A percentile compares a stretch with the other conserved stretches of the same genome.
Conservation (phyloP, 2,113 vertebrate species). For the Procavia capensis region DNA sequence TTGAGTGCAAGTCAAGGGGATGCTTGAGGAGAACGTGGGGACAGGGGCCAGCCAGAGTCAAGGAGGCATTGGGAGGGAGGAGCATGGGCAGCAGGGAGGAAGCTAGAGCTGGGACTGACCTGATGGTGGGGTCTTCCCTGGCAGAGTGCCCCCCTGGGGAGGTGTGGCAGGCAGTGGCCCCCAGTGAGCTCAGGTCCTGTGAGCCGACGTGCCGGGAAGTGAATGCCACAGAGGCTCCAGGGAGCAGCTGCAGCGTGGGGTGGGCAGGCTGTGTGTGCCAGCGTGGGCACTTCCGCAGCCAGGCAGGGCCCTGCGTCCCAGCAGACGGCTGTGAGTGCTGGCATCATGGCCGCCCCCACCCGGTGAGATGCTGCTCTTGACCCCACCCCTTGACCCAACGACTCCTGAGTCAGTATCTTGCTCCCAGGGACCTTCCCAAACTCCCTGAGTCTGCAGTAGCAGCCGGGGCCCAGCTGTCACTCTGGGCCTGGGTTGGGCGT, state of each 20-base stretch:
- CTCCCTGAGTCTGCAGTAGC: fast-evolving
- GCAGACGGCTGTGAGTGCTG: constrained; percentile 90
- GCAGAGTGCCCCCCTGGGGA: constrained; percentile 90
- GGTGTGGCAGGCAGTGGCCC: constrained; percentile 83
- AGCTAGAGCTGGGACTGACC: neutral
- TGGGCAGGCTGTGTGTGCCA: constrained; percentile 88
- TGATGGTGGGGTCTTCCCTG: neutral
- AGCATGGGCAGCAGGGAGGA: fast-evolving
- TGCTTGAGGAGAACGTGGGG: neutral
- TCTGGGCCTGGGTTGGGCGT: neutral
- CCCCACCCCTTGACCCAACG: neutral
- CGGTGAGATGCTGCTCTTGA: constrained; percentile 79
- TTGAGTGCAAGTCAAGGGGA: neutral
- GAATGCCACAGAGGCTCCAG: constrained; percentile 67
- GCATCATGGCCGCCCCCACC: constrained; percentile 78
- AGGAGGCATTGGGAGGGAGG: neutral
- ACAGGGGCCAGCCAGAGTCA: neutral
- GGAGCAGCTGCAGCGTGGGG: constrained; percentile 81
- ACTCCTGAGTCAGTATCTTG: neutral
- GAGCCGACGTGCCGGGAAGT: constrained; percentile 89
- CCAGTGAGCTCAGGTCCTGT: constrained; percentile 73
- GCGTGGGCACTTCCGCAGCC: constrained; percentile 88
- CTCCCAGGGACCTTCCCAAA: neutral
- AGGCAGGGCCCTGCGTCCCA: constrained; percentile 85
- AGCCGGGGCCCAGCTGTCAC: neutral